These are phyloP conservation scores for Tricholauxania praeusta DNA, from an alignment of 2,888 invertebrate species.

Conservation along the genomic window DNA sequence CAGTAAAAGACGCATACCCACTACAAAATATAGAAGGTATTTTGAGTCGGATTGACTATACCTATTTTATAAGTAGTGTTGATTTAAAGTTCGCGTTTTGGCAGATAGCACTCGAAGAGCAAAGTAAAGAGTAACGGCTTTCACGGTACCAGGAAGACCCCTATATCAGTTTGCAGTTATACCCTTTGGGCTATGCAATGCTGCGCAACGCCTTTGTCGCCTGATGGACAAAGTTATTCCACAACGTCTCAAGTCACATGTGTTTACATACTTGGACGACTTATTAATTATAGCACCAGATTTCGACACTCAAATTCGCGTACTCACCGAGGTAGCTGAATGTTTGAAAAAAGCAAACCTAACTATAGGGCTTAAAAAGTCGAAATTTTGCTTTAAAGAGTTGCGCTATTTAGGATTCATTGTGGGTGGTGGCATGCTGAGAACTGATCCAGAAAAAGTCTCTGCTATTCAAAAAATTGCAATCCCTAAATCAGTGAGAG, in stretches of 20 bases:
- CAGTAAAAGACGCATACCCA: no score
- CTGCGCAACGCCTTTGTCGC: constrained; percentile 30
- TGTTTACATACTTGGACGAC: constrained; percentile 42
- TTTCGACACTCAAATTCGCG: constrained; percentile 25
- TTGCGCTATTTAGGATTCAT: constrained; percentile 26
- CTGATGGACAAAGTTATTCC: constrained; percentile 43
- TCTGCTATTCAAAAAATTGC: no score
- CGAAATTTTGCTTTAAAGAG: constrained; percentile 29
- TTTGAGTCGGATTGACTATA: background rate
- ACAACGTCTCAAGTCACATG: constrained; percentile 28
- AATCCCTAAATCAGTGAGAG: no score
- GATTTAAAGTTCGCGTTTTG: constrained; percentile 35
- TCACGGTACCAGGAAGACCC: constrained; percentile 37
- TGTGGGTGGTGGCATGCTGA: background rate
- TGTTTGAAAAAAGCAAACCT: constrained; percentile 32
- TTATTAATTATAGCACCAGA: constrained; percentile 31
- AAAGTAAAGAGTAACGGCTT: constrained; percentile 33
- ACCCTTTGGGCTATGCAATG: constrained; percentile 41
- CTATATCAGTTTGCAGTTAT: constrained; percentile 41
- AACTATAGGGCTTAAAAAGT: constrained; percentile 4
- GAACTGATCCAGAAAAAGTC: background rate
- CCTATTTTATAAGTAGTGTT: constrained; percentile 28
- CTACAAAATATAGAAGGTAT: no score
- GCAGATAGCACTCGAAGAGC: constrained; percentile 34
- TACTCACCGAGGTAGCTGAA: constrained; percentile 22